Evolutionary conservation across 2,113 vertebrate genomes (phyloP).

Genomic region (Heteronetta atricapilla): DNA sequence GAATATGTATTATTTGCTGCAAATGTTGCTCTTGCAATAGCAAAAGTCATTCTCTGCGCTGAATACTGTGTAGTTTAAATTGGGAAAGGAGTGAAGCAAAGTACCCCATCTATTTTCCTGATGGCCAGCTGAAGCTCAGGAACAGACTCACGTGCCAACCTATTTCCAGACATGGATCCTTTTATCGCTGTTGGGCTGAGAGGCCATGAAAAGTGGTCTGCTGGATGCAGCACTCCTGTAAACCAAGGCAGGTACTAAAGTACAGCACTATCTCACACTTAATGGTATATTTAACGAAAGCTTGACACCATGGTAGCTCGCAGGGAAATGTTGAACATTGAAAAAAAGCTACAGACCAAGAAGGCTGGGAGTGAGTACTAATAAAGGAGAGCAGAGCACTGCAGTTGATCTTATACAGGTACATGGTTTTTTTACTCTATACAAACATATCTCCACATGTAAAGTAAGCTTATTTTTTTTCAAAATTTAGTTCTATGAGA

Average conservation of each 20-base stretch:
- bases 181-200: background rate
- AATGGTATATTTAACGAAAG: background rate
- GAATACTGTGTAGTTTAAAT: background rate
- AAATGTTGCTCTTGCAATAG: background rate
- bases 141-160: accelerated
- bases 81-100: background rate
- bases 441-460: background rate
- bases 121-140: background rate
- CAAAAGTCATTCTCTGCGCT: background rate
- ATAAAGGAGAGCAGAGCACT: background rate
- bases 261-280: background rate
- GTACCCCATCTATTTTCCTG: background rate
- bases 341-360: background rate
- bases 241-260: background rate
- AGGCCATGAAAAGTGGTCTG: background rate
- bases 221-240: background rate
- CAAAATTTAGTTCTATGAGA: background rate
- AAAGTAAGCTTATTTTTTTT: background rate
- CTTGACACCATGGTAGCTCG: background rate
- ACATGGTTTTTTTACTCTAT: too few species aligned
- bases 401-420: background rate
- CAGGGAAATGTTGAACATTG: background rate
- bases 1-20: accelerated
- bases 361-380: background rate
- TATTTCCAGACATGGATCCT: background rate